Conservation (phyloP, 2,797 vertebrate species). For the Tapirus indicus region DNA sequence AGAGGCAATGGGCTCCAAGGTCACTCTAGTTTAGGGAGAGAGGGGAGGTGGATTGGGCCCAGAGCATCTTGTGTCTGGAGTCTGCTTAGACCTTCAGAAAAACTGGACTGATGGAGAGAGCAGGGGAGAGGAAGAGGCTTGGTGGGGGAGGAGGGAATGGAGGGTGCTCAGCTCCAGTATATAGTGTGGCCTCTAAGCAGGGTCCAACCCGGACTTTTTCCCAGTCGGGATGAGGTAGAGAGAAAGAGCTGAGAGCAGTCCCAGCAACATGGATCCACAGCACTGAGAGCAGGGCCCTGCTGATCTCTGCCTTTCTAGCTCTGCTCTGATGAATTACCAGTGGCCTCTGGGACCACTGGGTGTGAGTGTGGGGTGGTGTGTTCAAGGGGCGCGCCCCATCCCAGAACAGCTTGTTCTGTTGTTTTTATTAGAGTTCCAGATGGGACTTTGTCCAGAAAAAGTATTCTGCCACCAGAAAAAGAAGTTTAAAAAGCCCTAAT, state of each 20-base stretch:
- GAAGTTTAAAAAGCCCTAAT: neutral
- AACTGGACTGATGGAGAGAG: neutral
- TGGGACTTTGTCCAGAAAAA: conserved; percentile 57
- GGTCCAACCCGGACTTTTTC: neutral
- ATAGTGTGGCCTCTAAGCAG: neutral
- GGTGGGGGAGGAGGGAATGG: neutral
- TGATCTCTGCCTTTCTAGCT: neutral
- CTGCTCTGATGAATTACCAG: neutral
- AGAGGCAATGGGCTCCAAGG: neutral
- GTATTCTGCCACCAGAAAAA: neutral
- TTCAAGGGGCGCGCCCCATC: neutral
- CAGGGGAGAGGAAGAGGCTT: neutral
- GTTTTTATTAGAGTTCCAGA: neutral
- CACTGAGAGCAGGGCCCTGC: neutral
- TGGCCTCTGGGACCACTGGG: neutral
- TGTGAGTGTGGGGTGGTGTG: neutral
- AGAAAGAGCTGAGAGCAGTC: neutral
- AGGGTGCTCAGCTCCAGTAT: neutral
- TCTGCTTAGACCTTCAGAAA: neutral
- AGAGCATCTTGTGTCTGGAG: neutral
- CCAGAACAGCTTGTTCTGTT: neutral
- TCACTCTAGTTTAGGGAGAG: neutral
- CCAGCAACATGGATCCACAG: neutral
- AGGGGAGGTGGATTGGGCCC: neutral
- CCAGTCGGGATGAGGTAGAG: neutral